Evolutionary conservation across 2,113 vertebrate species (phyloP).

Genomic region (Gasterosteus aculeatus): DNA sequence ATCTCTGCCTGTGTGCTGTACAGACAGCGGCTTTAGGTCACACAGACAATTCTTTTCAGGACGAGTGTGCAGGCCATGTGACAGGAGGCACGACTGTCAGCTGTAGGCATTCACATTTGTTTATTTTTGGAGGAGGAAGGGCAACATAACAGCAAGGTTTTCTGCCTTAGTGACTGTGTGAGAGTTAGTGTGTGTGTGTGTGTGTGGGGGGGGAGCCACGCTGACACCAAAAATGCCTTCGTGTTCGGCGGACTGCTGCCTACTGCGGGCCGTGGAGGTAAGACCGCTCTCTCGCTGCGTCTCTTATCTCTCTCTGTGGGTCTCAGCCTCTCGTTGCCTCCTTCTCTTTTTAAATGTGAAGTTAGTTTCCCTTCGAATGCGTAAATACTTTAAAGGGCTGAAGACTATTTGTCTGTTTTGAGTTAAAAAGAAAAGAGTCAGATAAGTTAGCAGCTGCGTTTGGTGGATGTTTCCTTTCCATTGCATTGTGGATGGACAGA

Average conservation of each 20-base stretch:
- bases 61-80: constrained; percentile 54
- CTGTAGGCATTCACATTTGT: constrained; percentile 47
- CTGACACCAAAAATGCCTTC: constrained; percentile 89
- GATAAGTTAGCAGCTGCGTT: constrained; percentile 31
- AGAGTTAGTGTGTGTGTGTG: constrained; percentile 33
- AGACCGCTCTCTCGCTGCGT: constrained; percentile 71
- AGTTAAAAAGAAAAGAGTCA: constrained; percentile 4
- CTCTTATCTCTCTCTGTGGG: constrained; percentile 34
- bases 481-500: constrained; percentile 27
- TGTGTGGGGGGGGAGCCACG: constrained; percentile 67
- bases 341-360: constrained; percentile 36
- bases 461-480: constrained; percentile 15
- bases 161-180: constrained; percentile 46
- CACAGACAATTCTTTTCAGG: constrained; percentile 35
- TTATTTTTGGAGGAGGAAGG: constrained; percentile 50
- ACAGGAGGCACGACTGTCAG: constrained; percentile 68
- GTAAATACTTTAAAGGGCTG: constrained; percentile 29
- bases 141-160: constrained; percentile 40
- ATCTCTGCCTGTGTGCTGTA: constrained; percentile 41
- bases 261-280: constrained; percentile 90
- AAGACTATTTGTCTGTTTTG: constrained; percentile 34
- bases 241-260: constrained; percentile 91
- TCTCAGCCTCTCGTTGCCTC: constrained; percentile 33
- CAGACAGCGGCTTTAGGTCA: constrained; percentile 47
- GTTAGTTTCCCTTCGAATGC: constrained; percentile 40